Percentiles rank a stretch among this genome's conserved stretches.
phyloP scores from a whole-genome alignment of 1,140 invertebrate genomes.

The Lasaia peninsularis region DNA sequence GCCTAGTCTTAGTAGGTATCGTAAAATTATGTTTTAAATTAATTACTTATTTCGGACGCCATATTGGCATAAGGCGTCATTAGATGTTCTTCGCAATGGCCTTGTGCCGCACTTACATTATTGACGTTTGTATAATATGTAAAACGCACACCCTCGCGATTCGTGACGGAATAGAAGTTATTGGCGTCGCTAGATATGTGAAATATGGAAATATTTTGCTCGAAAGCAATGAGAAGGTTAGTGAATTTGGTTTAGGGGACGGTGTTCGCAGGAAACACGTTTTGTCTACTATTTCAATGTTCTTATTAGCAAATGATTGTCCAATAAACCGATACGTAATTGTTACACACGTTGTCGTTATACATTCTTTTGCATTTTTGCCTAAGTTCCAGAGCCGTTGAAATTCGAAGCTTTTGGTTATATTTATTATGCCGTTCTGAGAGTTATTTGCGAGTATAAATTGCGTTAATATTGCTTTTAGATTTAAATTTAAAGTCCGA shows the following conservation, averaged over 20 bases:
- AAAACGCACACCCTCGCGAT: slow-evolving; percentile 56
- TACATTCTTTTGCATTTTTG: neutral
- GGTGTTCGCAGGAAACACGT: slow-evolving; percentile 38
- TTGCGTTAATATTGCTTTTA: slow-evolving; percentile 66
- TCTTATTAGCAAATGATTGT: slow-evolving; percentile 50
- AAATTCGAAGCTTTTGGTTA: slow-evolving; percentile 21
- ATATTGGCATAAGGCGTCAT: slow-evolving; percentile 33
- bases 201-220: slow-evolving; percentile 55
- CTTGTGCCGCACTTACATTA: neutral
- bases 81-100: slow-evolving; percentile 23
- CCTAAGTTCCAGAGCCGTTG: neutral
- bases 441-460: slow-evolving; percentile 65
- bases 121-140: neutral
- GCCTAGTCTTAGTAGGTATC: slow-evolving; percentile 68
- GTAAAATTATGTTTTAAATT: slow-evolving; percentile 62
- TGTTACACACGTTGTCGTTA: slow-evolving; percentile 30
- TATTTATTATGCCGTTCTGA: slow-evolving; percentile 51
- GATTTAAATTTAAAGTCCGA: slow-evolving; percentile 67
- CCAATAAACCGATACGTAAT: slow-evolving; percentile 56
- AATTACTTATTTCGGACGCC: slow-evolving; percentile 34
- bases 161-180: slow-evolving; percentile 29
- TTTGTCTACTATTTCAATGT: slow-evolving; percentile 56
- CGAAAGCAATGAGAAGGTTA: slow-evolving; percentile 71
- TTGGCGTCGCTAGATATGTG: slow-evolving; percentile 56
- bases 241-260: slow-evolving; percentile 65